A percentile compares a stretch with the other conserved stretches of the same genome.
Evolutionary conservation across 1,140 invertebrate species (phyloP).

Genomic region (Lordiphosa clarofinis): DNA sequence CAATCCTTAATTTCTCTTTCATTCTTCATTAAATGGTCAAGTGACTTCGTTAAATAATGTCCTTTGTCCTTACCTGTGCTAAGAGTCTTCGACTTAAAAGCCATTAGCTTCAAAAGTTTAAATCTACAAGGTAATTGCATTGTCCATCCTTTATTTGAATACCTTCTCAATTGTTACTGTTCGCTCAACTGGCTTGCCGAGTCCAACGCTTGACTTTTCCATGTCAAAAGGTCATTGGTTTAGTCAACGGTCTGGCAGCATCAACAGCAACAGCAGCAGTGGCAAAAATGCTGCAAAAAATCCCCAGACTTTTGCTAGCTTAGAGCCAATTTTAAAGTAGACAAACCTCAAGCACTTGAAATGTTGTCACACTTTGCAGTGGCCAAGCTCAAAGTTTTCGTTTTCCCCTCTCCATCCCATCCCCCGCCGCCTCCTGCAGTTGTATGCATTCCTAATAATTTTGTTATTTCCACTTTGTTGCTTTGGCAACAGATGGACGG

Average conservation of each 20-base stretch:
- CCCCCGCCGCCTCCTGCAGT: conserved; percentile 14
- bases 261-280: too few relatives aligned
- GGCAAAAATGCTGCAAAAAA: too few relatives aligned
- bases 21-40: too few relatives aligned
- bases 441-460: conserved; percentile 59
- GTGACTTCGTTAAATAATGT: too few relatives aligned
- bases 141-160: background rate
- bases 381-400: conserved; percentile 2
- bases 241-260: conserved; percentile 27
- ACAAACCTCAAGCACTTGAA: conserved; percentile 40
- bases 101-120: background rate
- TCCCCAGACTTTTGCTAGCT: conserved; percentile 1
- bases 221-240: conserved; percentile 68
- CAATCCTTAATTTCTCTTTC: too few relatives aligned
- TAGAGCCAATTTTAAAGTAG: conserved; percentile 52
- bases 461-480: conserved; percentile 35
- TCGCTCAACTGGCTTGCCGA: conserved; percentile 42
- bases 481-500: conserved; percentile 51
- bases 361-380: conserved; percentile 27
- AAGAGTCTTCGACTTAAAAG: too few relatives aligned
- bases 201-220: conserved; percentile 36
- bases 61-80: too few relatives aligned
- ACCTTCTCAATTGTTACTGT: conserved; percentile 15
- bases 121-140: conserved; percentile 16
- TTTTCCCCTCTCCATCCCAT: conserved; percentile 1